phyloP scores from a whole-genome alignment of 2,113 vertebrate species.

The Macquaria australasica region DNA sequence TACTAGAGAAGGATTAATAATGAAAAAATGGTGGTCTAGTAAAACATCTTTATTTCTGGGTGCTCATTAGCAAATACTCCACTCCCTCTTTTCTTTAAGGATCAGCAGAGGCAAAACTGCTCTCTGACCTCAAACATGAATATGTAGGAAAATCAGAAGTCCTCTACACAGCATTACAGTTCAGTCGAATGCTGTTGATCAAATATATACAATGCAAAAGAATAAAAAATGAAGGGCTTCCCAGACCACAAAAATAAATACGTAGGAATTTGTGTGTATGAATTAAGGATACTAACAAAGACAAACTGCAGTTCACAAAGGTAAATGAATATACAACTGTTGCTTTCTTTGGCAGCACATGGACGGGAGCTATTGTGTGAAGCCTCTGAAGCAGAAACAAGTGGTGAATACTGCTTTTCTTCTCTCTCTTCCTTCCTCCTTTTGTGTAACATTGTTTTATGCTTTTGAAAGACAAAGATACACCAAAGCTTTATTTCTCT shows the following conservation, averaged over 20 bases:
- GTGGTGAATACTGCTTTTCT: slow-evolving; percentile 87
- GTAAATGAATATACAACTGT: slow-evolving; percentile 1
- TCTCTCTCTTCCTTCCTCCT: slow-evolving; percentile 23
- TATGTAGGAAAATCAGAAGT: background rate
- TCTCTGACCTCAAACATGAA: background rate
- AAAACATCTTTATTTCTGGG: background rate
- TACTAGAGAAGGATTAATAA: background rate
- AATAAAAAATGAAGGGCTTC: background rate
- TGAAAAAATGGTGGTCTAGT: background rate
- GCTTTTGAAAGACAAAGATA: slow-evolving; percentile 33
- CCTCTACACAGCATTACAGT: background rate
- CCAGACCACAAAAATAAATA: background rate
- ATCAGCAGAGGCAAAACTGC: background rate
- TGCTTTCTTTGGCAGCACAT: slow-evolving; percentile 87
- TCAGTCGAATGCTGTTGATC: background rate
- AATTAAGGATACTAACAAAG: background rate
- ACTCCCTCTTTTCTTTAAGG: background rate
- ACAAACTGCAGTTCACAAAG: background rate
- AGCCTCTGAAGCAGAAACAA: slow-evolving; percentile 99
- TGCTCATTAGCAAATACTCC: background rate
- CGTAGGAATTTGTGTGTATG: background rate
- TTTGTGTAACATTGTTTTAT: slow-evolving; percentile 25
- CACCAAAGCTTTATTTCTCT: slow-evolving; percentile 20
- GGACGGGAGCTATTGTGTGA: slow-evolving; percentile 96
- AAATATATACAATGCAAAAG: background rate